Percentiles rank a stretch among this genome's conserved stretches.
Evolutionary conservation across 2,888 invertebrate genomes (phyloP).

Genomic region (Anarsia innoxiella): DNA sequence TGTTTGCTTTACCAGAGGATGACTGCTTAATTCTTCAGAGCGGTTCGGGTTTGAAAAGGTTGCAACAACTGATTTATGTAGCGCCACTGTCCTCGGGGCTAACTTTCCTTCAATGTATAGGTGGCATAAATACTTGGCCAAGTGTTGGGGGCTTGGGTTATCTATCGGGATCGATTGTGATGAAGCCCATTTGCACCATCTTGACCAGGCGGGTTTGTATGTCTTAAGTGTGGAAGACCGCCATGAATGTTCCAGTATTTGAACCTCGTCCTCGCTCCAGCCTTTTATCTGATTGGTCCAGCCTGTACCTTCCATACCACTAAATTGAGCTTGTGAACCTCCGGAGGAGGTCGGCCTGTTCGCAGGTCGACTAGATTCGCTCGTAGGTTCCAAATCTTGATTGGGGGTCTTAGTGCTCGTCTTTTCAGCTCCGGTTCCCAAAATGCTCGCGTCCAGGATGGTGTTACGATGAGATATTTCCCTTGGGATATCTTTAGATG

Average conservation of each 20-base stretch:
- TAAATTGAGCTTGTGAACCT: neutral
- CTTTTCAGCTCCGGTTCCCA: slow-evolving; percentile 18
- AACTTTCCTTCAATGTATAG: neutral
- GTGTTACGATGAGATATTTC: slow-evolving; percentile 17
- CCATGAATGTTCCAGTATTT: neutral
- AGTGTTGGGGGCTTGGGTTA: neutral
- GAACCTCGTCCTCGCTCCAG: neutral
- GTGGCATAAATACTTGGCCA: neutral
- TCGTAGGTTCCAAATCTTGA: neutral
- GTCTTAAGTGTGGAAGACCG: slow-evolving; percentile 1
- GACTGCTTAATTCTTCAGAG: neutral
- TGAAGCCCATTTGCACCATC: neutral
- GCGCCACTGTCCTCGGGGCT: neutral
- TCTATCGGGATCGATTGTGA: neutral
- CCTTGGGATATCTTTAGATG: slow-evolving; percentile 19
- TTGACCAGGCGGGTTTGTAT: neutral
- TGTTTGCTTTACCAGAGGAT: neutral
- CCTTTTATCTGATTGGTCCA: neutral
- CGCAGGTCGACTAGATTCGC: neutral
- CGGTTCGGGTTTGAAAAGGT: neutral
- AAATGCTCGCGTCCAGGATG: slow-evolving; percentile 18
- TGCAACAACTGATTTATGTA: neutral
- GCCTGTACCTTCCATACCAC: slow-evolving; percentile 2
- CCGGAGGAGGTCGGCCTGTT: slow-evolving; percentile 8
- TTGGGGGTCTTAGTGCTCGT: slow-evolving; percentile 14